A percentile compares a stretch with the other conserved stretches of the same genome.
These are phyloP conservation scores for Deilephila elpenor DNA, from an alignment of 2,888 invertebrate species.

Conservation along the genomic window DNA sequence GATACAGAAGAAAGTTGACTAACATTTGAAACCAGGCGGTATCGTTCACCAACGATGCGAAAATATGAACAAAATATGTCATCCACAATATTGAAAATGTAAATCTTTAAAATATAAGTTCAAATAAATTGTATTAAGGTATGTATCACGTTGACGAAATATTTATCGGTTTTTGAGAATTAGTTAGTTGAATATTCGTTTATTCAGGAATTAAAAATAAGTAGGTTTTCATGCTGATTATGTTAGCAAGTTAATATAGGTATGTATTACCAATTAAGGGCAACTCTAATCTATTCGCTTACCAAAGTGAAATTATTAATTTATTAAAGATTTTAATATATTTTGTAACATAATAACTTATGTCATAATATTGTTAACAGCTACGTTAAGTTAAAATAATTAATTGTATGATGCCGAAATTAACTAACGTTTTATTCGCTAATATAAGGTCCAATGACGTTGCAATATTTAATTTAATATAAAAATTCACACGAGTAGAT, in stretches of 20 bases:
- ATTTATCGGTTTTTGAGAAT: no score
- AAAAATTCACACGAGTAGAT: no score
- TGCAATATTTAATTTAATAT: not conserved
- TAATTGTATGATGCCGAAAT: not conserved
- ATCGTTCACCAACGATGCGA: not conserved
- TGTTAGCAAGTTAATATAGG: no score
- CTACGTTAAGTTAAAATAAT: not conserved
- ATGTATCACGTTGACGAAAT: no score
- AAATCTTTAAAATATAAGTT: no score
- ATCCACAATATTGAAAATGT: not conserved
- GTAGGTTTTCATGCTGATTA: not conserved
- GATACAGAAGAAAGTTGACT: not conserved
- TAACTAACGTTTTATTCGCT: not conserved
- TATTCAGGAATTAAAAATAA: not conserved
- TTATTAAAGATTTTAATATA: conserved; percentile 19
- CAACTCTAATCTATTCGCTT: conserved; percentile 3
- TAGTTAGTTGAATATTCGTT: not conserved
- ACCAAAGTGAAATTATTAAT: conserved; percentile 23
- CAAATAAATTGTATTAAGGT: no score
- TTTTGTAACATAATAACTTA: conserved; percentile 2
- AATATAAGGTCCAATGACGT: not conserved
- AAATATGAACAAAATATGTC: not conserved
- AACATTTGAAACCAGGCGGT: not conserved
- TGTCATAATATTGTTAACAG: not conserved
- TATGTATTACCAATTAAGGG: no score